Evolutionary conservation across 1,140 invertebrate species (phyloP).

Genomic region (Potamilus streckersoni): DNA sequence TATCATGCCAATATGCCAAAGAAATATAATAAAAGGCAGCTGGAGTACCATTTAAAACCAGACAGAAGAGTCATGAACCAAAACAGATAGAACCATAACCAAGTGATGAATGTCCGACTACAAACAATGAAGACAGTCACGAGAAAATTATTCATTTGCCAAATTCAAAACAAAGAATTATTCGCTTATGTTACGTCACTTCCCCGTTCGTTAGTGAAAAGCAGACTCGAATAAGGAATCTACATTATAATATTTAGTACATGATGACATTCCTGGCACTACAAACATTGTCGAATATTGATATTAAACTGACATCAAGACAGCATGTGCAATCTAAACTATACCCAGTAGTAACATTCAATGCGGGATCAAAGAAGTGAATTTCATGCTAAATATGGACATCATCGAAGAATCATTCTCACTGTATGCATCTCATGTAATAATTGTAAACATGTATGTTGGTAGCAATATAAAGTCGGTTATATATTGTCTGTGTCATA

Average conservation of each 20-base stretch:
- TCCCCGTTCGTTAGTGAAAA: background rate
- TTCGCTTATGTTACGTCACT: background rate
- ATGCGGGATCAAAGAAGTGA: conserved; percentile 60
- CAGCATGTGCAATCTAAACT: conserved; percentile 18
- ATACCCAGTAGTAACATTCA: conserved; percentile 59
- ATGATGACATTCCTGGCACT: conserved; percentile 24
- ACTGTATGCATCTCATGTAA: too few species aligned
- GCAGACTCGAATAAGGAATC: too few species aligned
- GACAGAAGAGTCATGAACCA: background rate
- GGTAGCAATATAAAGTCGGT: too few species aligned
- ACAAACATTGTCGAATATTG: conserved; percentile 20
- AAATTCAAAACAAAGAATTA: background rate
- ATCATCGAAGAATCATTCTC: background rate
- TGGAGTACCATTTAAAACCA: too few species aligned
- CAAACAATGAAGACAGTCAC: background rate
- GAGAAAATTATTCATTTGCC: conserved; percentile 1
- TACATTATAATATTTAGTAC: background rate
- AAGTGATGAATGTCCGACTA: background rate
- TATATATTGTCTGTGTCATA: too few species aligned
- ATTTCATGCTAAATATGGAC: background rate
- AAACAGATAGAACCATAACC: background rate
- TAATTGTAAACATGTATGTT: too few species aligned
- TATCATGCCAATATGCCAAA: conserved; percentile 16
- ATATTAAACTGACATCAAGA: conserved; percentile 7
- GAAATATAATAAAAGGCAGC: background rate